Conservation (phyloP, 2,113 vertebrate genomes). For the Semnornis frantzii region DNA sequence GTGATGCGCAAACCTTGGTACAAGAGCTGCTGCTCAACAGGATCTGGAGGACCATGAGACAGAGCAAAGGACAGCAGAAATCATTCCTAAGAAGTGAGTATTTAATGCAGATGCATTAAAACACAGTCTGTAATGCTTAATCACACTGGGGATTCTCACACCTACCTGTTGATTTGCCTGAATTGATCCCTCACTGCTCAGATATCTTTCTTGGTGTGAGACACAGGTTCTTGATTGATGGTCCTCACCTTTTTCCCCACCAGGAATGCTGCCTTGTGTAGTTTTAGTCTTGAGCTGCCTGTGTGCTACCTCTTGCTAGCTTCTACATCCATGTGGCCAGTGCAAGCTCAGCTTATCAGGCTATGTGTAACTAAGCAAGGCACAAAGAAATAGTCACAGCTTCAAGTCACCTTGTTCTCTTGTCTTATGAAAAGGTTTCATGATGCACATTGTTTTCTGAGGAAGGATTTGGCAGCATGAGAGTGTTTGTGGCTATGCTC, state of each 20-base stretch:
- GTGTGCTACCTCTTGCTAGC: rapidly evolving
- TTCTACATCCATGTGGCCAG: neutral
- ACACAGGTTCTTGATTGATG: neutral
- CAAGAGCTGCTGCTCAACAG: neutral
- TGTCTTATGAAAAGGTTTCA: neutral
- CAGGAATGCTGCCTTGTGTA: neutral
- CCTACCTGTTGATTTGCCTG: neutral
- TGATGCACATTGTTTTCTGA: neutral
- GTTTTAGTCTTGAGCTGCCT: neutral
- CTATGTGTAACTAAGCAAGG: neutral
- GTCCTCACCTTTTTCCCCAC: neutral
- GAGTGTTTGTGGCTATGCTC: neutral
- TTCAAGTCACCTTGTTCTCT: neutral
- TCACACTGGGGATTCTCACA: neutral
- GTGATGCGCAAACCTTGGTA: neutral
- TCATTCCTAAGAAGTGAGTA: neutral
- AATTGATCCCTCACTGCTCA: neutral
- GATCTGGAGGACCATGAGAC: neutral
- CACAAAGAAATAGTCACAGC: neutral
- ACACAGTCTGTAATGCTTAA: neutral
- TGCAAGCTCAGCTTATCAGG: neutral
- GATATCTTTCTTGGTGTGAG: neutral
- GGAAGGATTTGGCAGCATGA: neutral
- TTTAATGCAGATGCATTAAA: neutral
- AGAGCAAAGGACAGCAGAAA: neutral